Evolutionary conservation across 2,888 invertebrate species (phyloP), one percentile per base, ranked within the genome.

Genomic region (Drosophila birchii): DNA sequence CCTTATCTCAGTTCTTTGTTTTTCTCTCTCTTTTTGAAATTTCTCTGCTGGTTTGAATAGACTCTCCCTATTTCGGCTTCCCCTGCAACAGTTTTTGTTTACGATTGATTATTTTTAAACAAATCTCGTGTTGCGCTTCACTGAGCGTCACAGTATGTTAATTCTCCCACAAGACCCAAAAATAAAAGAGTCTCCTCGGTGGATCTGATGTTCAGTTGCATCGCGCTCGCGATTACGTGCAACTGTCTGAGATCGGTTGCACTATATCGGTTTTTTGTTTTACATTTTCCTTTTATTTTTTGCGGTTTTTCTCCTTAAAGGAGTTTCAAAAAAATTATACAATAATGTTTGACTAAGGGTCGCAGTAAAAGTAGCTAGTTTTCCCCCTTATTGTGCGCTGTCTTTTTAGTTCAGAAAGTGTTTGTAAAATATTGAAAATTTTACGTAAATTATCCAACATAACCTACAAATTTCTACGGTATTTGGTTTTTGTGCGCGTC

Each of bases 371-470:
- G 51, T 69, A 63, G 53, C 58, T 66, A 55, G 63, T 56, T 72
- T 44, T 44, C 41, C 60, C 74, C 44, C 51, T 55, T 43, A 69
- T 67, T 79, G 57, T 74, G 57, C 60, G 51, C 23, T 64, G 78
- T 78, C 71, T n/a, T 45, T 0, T 75, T 66, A 49, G 64, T 76
- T 62, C 67, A 62, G 64, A 45, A 68, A 58, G 26, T 20, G 12
- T 20, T 63, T 38, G 41, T n/a, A 29, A 41, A 53, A 55, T 43
- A 56, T 75, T 70, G 61, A 9, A 57, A 63, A 53, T 64, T 90
- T 89, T 86, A 82, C 90, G 86, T 89, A 90, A 89, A 89, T 58
- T 49, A 34, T 51, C 73, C 55, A 63, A 88, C 81, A 83, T 90
- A 88, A 89, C 88, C 82, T 88, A 51, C 43, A 81, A 80, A 75